These are phyloP conservation scores for Congeria kusceri DNA, from an alignment of 2,888 invertebrate genomes.

Conservation along the genomic window DNA sequence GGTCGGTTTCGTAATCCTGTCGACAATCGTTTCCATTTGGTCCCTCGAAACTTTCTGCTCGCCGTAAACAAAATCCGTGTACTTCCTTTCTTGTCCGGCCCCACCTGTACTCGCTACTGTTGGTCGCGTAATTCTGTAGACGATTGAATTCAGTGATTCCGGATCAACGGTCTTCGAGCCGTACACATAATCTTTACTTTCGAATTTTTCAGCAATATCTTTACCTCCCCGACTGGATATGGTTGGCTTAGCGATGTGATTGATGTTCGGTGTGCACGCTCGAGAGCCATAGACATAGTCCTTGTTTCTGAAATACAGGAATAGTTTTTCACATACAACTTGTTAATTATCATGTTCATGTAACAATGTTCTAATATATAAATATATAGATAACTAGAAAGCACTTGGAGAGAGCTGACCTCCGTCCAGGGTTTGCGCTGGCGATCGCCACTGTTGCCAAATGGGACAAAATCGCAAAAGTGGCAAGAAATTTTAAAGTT, in stretches of 20 bases:
- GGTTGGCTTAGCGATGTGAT: conserved; percentile 68
- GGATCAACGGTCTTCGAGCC: conserved; percentile 65
- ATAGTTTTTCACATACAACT: too few species aligned
- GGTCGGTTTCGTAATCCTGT: conserved; percentile 74
- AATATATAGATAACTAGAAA: too few species aligned
- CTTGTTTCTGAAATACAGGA: conserved; percentile 57
- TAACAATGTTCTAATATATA: too few species aligned
- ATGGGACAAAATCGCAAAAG: too few species aligned
- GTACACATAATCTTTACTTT: conserved; percentile 71
- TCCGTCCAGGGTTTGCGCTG: too few species aligned
- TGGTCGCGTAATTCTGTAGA: conserved; percentile 72
- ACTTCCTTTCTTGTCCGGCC: conserved; percentile 73
- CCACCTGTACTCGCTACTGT: conserved; percentile 78
- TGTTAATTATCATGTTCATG: too few species aligned
- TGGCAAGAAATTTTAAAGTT: too few species aligned
- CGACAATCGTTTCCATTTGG: conserved; percentile 73
- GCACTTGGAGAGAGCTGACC: too few species aligned
- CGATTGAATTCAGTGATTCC: conserved; percentile 68
- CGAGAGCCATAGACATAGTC: conserved; percentile 72
- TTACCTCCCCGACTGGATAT: conserved; percentile 71
- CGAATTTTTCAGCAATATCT: conserved; percentile 71
- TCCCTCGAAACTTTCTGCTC: conserved; percentile 67
- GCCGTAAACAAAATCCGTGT: conserved; percentile 74
- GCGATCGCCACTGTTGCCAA: too few species aligned
- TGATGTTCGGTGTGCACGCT: conserved; percentile 55